Conservation (phyloP, 2,113 vertebrate species). For the Orycteropus afer region DNA sequence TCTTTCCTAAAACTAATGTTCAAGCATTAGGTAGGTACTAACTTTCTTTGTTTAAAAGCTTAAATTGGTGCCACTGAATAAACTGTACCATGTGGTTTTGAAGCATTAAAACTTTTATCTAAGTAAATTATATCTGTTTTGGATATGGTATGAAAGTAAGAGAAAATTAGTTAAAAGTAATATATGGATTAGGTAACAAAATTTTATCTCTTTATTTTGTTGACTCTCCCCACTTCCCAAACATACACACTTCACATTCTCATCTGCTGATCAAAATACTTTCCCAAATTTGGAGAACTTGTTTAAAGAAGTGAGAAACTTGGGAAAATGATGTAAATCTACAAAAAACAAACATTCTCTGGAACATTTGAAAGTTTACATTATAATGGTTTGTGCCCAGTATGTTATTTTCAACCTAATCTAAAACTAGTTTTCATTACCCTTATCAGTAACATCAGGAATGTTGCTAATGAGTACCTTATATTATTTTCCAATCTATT, state of each 20-base stretch:
- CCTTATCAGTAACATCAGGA: neutral
- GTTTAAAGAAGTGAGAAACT: neutral
- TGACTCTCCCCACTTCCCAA: no score
- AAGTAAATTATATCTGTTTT: neutral
- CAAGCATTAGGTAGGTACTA: neutral
- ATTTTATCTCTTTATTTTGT: neutral
- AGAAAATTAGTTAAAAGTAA: neutral
- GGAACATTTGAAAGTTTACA: neutral
- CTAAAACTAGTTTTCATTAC: neutral
- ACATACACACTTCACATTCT: neutral
- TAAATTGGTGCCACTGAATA: neutral
- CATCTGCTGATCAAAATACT: neutral
- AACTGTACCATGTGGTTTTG: neutral
- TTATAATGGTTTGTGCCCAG: neutral
- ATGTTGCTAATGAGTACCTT: neutral
- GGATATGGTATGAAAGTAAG: neutral
- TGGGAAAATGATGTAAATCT: neutral
- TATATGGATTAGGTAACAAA: neutral
- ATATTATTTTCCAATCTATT: neutral
- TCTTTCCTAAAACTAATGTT: no score
- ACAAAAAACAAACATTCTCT: neutral
- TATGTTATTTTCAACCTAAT: neutral
- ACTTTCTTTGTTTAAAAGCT: neutral
- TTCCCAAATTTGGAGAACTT: neutral
- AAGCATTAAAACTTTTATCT: neutral